These are phyloP conservation scores for Calliphora vomitoria DNA, from an alignment of 2,888 invertebrate species.

Conservation along the genomic window DNA sequence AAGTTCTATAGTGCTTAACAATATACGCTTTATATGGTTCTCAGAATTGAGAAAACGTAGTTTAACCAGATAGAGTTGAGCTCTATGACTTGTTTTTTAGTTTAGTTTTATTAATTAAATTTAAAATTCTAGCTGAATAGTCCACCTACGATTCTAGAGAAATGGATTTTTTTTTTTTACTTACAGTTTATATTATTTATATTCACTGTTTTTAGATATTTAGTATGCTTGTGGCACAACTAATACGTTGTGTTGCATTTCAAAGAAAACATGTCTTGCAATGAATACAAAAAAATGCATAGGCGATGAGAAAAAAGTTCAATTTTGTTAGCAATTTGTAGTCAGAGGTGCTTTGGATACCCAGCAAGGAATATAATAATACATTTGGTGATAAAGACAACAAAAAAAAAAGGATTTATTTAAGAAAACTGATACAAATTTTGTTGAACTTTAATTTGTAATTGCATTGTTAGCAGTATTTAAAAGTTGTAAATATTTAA, in stretches of 20 bases:
- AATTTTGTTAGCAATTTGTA: conserved; percentile 13
- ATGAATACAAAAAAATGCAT: background rate
- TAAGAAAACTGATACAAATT: conserved; percentile 1
- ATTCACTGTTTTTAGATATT: conserved; percentile 10
- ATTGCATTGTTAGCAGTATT: background rate
- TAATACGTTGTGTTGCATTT: conserved; percentile 48
- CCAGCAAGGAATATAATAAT: conserved; percentile 27
- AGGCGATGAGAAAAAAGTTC: background rate
- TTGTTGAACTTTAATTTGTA: conserved; percentile 27
- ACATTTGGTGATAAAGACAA: background rate
- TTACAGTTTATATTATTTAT: background rate
- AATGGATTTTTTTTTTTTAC: too few species aligned
- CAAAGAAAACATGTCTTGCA: conserved; percentile 24
- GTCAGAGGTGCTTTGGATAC: conserved; percentile 1
- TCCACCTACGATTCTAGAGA: too few species aligned
- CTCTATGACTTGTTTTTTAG: too few species aligned
- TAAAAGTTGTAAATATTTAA: background rate
- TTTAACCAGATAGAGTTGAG: too few species aligned
- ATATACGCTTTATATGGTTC: too few species aligned
- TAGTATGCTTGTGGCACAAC: conserved; percentile 48
- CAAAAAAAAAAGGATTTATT: background rate
- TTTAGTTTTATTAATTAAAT: too few species aligned
- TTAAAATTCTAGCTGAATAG: too few species aligned
- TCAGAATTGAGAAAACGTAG: too few species aligned
- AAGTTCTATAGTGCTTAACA: too few species aligned